Base-by-base conservation (phyloP, 2,888 invertebrate genomes). In the Drosophila paranaensis region DNA sequence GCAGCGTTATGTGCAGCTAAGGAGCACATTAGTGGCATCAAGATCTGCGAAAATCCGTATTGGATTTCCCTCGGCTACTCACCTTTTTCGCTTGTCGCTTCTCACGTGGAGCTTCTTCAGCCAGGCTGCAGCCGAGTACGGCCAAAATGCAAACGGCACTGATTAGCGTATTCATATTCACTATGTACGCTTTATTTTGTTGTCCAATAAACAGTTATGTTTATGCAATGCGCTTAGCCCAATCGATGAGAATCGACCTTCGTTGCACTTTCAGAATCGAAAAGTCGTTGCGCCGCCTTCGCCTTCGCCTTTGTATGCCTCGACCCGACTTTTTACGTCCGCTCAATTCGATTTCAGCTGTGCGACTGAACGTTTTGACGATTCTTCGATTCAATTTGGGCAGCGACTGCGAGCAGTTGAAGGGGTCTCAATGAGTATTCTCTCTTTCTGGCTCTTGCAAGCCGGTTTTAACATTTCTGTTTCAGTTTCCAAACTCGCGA, bases 1-100 rank as follows among this genome's bases (percentile, higher is more conserved):
- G 90, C 66, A 94, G 88, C 9, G 94, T 94, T 6, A 95, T 93
- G 45, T 94, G 92, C n/a, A 95, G 71, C 93, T 93, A 56, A 27
- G 6, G 27, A 27, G 6, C 27, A 27, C 27, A 27, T 27, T 3
- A 30, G 39, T 10, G 3, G 5, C 0, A 14, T 8, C 0, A n/a
- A 13, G 0, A 39, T 50, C 13, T 33, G 30, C 4, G 39, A n/a
- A 5, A 56, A 42, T 35, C 13, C 3, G 3, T 50, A 39, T 46
- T 43, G 33, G 46, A 20, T 53, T 51, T 43, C n/a, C 2, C 13
- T 13, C 2, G 6, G 6, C 2, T 3, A 9, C 11, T 8, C 45
- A 83, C 83, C 88, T 83, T 83, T 37, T 48, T 54, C 3, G 66
- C 57, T 60, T 84, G 65, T 6, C 70, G 71, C 63, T 75, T 79